These are phyloP conservation scores for Agrotis puta DNA, from an alignment of 2,888 invertebrate species.

Conservation along the genomic window DNA sequence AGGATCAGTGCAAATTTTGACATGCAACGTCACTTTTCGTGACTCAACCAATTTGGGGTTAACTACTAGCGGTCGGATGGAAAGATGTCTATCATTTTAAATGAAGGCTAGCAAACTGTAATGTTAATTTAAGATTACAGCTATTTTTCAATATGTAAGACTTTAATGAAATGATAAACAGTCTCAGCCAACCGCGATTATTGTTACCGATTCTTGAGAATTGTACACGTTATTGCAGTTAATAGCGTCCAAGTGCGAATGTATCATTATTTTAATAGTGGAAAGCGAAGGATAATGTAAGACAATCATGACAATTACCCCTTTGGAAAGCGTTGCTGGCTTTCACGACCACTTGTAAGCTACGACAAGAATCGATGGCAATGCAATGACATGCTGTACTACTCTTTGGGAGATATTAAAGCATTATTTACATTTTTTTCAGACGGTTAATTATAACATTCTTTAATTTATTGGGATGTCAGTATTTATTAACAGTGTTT, in stretches of 20 bases:
- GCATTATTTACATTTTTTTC: constrained; percentile 15
- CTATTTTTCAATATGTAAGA: background rate
- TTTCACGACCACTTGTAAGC: no score
- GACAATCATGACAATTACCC: background rate
- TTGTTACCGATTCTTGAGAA: constrained; percentile 25
- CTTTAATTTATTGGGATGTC: no score
- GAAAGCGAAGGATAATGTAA: background rate
- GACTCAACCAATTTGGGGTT: constrained; percentile 21
- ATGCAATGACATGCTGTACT: constrained; percentile 9
- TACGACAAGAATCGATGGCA: constrained; percentile 24
- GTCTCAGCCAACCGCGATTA: background rate
- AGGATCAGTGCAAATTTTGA: constrained; percentile 55
- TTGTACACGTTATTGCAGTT: background rate
- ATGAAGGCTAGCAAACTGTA: background rate
- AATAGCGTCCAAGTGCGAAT: background rate
- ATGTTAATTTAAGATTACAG: background rate
- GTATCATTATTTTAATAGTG: background rate
- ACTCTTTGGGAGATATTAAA: background rate
- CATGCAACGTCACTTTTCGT: constrained; percentile 37
- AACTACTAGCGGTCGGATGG: constrained; percentile 1
- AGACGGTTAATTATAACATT: background rate
- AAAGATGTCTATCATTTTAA: constrained; percentile 19
- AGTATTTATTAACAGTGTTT: no score
- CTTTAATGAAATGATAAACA: background rate
- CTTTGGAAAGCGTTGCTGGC: no score